Percentiles rank a stretch among this genome's conserved stretches.
Conservation (phyloP, 2,113 vertebrate species). For the Acrocephalus kingi region DNA sequence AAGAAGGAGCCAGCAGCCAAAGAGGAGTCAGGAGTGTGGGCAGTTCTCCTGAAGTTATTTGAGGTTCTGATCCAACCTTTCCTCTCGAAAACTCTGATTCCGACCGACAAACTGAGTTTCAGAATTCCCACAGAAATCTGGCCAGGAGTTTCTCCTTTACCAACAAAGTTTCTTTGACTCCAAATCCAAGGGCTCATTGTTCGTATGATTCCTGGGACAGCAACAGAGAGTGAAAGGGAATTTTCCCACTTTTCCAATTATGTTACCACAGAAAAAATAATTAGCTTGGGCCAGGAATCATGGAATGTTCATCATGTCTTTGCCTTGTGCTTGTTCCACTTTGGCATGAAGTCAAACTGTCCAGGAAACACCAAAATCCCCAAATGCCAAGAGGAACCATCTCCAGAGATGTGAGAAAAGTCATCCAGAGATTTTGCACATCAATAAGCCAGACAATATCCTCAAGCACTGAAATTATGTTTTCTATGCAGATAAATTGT, state of each 20-base stretch:
- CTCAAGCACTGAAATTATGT: accelerated
- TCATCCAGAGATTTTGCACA: background rate
- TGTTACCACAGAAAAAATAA: background rate
- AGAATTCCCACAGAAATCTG: background rate
- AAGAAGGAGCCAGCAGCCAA: background rate
- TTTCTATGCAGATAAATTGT: background rate
- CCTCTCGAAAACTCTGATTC: background rate
- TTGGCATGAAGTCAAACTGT: background rate
- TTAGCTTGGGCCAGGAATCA: background rate
- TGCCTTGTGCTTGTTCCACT: background rate
- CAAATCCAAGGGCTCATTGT: background rate
- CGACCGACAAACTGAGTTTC: background rate
- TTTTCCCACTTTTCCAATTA: background rate
- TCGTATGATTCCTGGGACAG: background rate
- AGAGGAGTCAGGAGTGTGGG: background rate
- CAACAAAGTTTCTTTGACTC: background rate
- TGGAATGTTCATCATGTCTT: background rate
- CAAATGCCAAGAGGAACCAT: background rate
- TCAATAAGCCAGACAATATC: background rate
- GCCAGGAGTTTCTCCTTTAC: background rate
- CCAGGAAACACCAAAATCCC: background rate
- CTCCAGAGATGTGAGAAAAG: background rate
- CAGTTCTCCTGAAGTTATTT: background rate
- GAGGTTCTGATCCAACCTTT: background rate
- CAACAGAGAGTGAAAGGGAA: background rate